phyloP scores from a whole-genome alignment of 1,140 invertebrate genomes.

The Euwallacea fornicatus region DNA sequence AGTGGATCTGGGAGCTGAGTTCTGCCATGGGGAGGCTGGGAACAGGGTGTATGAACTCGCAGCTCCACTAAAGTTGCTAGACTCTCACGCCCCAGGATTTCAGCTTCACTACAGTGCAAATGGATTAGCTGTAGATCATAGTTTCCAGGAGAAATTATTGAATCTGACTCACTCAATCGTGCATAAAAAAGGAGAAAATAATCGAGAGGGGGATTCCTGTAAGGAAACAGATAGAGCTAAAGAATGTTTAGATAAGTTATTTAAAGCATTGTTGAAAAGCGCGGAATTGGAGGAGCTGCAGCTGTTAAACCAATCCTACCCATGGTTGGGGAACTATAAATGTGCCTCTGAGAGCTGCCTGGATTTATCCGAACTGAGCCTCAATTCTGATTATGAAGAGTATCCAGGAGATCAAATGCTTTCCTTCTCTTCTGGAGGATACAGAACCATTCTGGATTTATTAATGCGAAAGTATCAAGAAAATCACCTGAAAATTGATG shows the following conservation, averaged over 20 bases:
- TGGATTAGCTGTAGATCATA: neutral
- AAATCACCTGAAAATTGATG: conserved; percentile 37
- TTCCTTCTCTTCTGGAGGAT: conserved; percentile 44
- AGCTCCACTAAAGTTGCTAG: conserved; percentile 50
- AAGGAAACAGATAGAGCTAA: neutral
- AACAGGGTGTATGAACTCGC: conserved; percentile 71
- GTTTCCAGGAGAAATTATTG: conserved; percentile 1
- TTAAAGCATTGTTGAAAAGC: neutral
- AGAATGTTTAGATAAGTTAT: conserved; percentile 6
- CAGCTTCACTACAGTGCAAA: neutral
- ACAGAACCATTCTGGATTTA: conserved; percentile 43
- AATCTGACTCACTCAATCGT: conserved; percentile 9
- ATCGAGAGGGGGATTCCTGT: neutral
- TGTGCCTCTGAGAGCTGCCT: conserved; percentile 16
- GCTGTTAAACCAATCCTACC: neutral
- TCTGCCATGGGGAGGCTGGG: conserved; percentile 78
- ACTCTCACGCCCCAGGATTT: neutral
- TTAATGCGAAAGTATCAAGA: conserved; percentile 42
- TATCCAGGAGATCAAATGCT: conserved; percentile 33
- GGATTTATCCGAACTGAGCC: conserved; percentile 13
- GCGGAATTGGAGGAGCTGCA: neutral
- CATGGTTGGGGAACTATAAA: conserved; percentile 12
- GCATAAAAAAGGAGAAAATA: neutral
- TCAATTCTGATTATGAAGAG: conserved; percentile 27
- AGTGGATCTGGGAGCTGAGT: conserved; percentile 83